Percentiles rank a stretch among this genome's conserved stretches.
Evolutionary conservation across 2,113 vertebrate genomes (phyloP).

Genomic region (Emydocephalus ijimae): DNA sequence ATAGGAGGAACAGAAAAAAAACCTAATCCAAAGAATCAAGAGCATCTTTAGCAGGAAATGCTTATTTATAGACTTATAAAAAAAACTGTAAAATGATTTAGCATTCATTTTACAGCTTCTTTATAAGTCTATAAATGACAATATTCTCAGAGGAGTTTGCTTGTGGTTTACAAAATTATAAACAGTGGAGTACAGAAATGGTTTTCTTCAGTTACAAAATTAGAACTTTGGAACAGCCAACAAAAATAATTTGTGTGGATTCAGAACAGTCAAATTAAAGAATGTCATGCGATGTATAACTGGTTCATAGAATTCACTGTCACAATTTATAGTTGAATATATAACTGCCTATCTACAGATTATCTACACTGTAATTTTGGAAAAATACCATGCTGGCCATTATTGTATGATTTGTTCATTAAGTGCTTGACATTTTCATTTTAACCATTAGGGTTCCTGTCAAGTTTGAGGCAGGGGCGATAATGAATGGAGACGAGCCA

Average conservation of each 20-base stretch:
- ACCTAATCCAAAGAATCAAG: background rate
- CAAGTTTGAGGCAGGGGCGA: too few species aligned
- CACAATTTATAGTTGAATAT: background rate
- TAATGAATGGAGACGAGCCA: too few species aligned
- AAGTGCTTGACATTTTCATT: constrained; percentile 5
- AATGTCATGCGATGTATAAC: background rate
- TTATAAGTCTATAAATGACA: background rate
- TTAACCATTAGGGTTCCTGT: background rate
- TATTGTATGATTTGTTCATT: constrained; percentile 35
- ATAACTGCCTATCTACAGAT: background rate
- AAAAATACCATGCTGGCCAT: background rate
- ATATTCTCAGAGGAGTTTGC: background rate
- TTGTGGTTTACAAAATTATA: background rate
- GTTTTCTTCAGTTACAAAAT: background rate
- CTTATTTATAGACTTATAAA: too few species aligned
- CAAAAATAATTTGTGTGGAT: background rate
- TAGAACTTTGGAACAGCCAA: background rate
- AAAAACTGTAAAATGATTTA: too few species aligned
- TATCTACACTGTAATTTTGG: constrained; percentile 17
- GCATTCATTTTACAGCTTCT: background rate
- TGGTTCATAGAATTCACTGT: background rate
- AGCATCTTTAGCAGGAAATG: background rate
- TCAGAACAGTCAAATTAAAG: background rate
- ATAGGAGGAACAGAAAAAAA: background rate
- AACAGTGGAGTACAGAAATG: background rate